These are phyloP conservation scores for Pipistrellus pygmaeus DNA, from an alignment of 2,797 vertebrate genomes.

Conservation along the genomic window DNA sequence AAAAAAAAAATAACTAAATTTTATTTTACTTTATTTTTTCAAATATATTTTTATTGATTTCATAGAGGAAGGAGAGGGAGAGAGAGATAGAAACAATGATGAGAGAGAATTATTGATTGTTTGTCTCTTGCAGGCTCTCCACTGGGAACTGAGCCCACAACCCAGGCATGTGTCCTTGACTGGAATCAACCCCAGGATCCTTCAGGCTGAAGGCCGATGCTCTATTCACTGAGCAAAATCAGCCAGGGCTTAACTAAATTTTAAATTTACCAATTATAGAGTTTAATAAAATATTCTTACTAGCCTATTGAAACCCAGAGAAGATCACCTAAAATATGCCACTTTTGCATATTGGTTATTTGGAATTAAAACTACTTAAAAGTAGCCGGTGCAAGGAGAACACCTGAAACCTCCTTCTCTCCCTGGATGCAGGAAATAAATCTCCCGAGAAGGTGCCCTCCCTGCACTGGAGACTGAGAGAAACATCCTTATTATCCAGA, in stretches of 20 bases:
- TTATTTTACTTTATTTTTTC: neutral
- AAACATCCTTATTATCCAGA: neutral
- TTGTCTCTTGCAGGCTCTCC: too few relatives aligned
- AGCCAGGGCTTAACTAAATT: conserved; percentile 45
- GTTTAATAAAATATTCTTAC: conserved; percentile 82
- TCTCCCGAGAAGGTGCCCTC: neutral
- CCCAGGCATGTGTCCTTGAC: too few relatives aligned
- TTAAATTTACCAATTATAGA: conserved; percentile 76
- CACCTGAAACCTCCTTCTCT: neutral
- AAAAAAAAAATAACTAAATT: conserved; percentile 75
- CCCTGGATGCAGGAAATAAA: neutral
- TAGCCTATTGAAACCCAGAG: conserved; percentile 17
- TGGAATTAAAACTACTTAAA: neutral
- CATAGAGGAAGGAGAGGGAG: too few relatives aligned
- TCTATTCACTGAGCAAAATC: too few relatives aligned
- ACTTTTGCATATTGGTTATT: neutral
- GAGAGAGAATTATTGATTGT: too few relatives aligned
- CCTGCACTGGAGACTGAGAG: neutral
- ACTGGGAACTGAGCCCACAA: too few relatives aligned
- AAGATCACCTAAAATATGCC: neutral
- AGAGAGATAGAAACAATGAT: too few relatives aligned
- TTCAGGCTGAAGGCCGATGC: too few relatives aligned
- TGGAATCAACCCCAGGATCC: too few relatives aligned
- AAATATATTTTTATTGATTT: too few relatives aligned
- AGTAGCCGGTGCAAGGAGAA: neutral